A percentile compares a stretch with the other conserved stretches of the same genome.
Evolutionary conservation across 2,797 vertebrate species (phyloP).

Genomic region (Synaphobranchus kaupii): DNA sequence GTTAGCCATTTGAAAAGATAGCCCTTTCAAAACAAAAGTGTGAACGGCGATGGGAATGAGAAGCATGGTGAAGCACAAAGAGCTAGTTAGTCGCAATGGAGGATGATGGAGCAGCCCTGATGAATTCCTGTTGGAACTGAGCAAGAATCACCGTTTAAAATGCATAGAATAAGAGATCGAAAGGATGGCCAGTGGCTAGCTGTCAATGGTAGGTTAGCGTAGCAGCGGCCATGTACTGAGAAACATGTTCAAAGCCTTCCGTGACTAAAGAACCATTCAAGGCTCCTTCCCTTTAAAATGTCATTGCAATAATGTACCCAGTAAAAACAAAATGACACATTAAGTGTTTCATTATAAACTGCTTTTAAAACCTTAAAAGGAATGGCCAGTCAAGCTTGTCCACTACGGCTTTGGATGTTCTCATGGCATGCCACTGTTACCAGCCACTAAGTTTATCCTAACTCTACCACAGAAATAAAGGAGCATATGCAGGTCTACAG

Average conservation of each 20-base stretch:
- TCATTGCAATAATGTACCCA: background rate
- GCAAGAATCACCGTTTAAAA: constrained; percentile 45
- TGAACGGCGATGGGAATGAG: constrained; percentile 40
- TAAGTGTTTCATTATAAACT: constrained; percentile 29
- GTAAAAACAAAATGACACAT: constrained; percentile 31
- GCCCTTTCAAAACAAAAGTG: constrained; percentile 69
- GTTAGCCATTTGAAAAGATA: constrained; percentile 55
- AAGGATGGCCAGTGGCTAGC: constrained; percentile 30
- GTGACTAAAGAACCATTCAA: background rate
- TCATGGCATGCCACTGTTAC: constrained; percentile 19
- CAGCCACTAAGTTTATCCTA: constrained; percentile 13
- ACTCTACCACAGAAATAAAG: constrained; percentile 12
- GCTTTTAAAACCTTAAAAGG: constrained; percentile 29
- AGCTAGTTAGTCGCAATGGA: constrained; percentile 40
- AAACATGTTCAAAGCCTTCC: background rate
- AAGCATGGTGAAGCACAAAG: constrained; percentile 21
- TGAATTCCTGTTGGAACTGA: constrained; percentile 46
- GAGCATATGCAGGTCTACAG: background rate
- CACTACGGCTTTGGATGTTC: background rate
- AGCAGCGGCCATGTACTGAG: background rate
- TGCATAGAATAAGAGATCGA: constrained; percentile 52
- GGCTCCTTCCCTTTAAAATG: background rate
- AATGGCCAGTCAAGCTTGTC: constrained; percentile 1
- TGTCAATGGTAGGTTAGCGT: constrained; percentile 33
- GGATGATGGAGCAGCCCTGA: constrained; percentile 50